Evolutionary conservation across 1,140 invertebrate species (phyloP).

Genomic region (Micrasema minimum): DNA sequence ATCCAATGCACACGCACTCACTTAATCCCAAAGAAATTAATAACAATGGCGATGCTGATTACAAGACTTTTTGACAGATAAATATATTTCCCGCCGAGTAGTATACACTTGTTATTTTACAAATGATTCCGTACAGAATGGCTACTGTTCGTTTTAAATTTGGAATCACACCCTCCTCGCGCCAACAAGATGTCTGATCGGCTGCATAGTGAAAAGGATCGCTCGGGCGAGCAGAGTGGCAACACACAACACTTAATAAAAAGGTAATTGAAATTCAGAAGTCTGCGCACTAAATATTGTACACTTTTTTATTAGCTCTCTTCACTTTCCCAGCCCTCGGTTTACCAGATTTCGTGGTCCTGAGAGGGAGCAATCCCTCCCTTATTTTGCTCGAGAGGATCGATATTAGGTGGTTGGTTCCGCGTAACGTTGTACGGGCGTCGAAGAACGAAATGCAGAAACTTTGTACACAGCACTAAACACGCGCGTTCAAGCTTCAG

Average conservation of each 20-base stretch:
- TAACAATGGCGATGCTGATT: not conserved
- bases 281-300: too few relatives aligned
- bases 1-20: slow-evolving; percentile 20
- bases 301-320: slow-evolving; percentile 5
- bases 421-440: slow-evolving; percentile 41
- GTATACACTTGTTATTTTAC: slow-evolving; percentile 33
- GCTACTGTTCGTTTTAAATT: slow-evolving; percentile 30
- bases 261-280: too few relatives aligned
- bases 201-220: slow-evolving; percentile 25
- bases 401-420: slow-evolving; percentile 48
- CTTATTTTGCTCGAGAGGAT: slow-evolving; percentile 45
- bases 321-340: not conserved
- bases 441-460: slow-evolving; percentile 1
- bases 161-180: slow-evolving; percentile 40
- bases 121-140: slow-evolving; percentile 24
- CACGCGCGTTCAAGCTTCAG: slow-evolving; percentile 1
- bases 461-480: not conserved
- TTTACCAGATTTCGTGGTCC: slow-evolving; percentile 12
- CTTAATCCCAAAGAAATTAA: not conserved
- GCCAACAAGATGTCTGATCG: slow-evolving; percentile 35
- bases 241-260: not conserved
- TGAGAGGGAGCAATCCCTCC: slow-evolving; percentile 44
- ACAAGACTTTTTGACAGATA: slow-evolving; percentile 18
- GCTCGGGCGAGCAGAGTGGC: not conserved
- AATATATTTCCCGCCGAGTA: slow-evolving; percentile 21